A percentile compares a stretch with the other conserved stretches of the same genome.
Evolutionary conservation across 1,140 invertebrate genomes (phyloP).

Genomic region (Drosophila lowei): DNA sequence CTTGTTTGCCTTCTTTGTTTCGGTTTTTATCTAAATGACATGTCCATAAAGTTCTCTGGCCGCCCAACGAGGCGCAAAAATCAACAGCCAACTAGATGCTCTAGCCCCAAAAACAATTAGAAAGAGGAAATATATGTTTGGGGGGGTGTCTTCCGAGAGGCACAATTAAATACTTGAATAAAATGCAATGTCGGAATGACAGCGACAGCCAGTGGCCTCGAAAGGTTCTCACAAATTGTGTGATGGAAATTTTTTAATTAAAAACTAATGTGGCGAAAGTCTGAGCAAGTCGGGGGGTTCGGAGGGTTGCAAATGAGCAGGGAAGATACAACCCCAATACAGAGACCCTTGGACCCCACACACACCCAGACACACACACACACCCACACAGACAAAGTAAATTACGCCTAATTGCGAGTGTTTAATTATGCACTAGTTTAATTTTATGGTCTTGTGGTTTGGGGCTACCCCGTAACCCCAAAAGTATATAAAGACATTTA

Average conservation of each 20-base stretch:
- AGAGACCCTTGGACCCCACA: neutral
- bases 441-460: slow-evolving; percentile 79
- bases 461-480: slow-evolving; percentile 16
- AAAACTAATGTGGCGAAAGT: slow-evolving; percentile 82
- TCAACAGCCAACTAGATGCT: slow-evolving; percentile 41
- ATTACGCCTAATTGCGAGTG: slow-evolving; percentile 83
- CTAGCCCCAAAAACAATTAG: slow-evolving; percentile 46
- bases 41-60: slow-evolving; percentile 34
- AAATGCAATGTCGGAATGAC: slow-evolving; percentile 49
- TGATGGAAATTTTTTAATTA: slow-evolving; percentile 79
- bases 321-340: slow-evolving; percentile 1
- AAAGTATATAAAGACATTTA: slow-evolving; percentile 52
- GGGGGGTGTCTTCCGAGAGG: neutral
- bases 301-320: too few relatives aligned
- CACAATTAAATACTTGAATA: slow-evolving; percentile 35
- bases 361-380: slow-evolving; percentile 15
- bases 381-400: slow-evolving; percentile 69
- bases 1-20: too few relatives aligned
- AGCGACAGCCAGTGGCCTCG: slow-evolving; percentile 10
- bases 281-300: too few relatives aligned
- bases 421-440: slow-evolving; percentile 83
- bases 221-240: slow-evolving; percentile 48
- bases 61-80: slow-evolving; percentile 45
- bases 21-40: slow-evolving; percentile 48
- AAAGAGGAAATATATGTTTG: neutral